Percentiles rank a stretch among this genome's conserved stretches.
Conservation (phyloP, 1,140 invertebrate genomes). For the Lamellibrachia luymesi region DNA sequence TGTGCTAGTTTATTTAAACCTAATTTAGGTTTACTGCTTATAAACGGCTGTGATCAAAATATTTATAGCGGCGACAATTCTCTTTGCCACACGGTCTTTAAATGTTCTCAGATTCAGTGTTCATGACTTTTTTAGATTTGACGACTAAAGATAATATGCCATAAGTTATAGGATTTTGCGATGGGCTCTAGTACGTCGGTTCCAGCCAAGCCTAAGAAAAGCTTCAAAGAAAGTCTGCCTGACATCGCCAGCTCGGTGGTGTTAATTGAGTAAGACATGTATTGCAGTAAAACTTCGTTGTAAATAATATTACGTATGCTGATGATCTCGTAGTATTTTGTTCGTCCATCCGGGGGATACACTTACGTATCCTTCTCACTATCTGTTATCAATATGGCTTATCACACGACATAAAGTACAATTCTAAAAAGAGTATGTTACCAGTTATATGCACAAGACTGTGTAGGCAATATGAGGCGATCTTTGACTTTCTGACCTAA, state of each 20-base stretch:
- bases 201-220: background rate
- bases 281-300: background rate
- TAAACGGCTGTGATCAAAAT: background rate
- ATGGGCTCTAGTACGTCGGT: background rate
- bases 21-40: background rate
- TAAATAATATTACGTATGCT: no score
- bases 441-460: background rate
- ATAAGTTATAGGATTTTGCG: background rate
- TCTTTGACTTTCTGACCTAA: no score
- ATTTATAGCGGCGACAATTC: background rate
- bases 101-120: background rate
- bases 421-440: background rate
- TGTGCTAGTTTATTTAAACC: background rate
- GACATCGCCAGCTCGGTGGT: background rate
- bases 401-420: no score
- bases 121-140: background rate
- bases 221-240: background rate
- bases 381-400: no score
- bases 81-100: background rate
- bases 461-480: no score
- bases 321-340: background rate
- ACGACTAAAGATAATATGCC: background rate
- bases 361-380: no score
- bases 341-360: background rate
- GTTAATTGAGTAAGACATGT: background rate